phyloP scores from a whole-genome alignment of 2,113 vertebrate species.

The Bagarius yarrelli region DNA sequence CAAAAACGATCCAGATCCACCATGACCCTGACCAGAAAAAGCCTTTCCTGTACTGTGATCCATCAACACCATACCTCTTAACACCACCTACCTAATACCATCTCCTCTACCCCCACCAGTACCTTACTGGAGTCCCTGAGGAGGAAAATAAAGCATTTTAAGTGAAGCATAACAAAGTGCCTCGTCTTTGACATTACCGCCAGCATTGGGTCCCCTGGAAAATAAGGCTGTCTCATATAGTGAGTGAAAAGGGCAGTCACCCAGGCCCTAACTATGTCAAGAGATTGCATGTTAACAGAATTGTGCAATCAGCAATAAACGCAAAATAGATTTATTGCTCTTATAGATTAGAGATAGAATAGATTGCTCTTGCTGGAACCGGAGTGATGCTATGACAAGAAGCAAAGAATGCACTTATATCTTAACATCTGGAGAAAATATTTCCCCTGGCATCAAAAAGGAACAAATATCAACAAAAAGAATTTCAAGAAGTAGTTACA shows the following conservation, averaged over 20 bases:
- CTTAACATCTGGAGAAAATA: not conserved
- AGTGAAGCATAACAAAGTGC: conserved; percentile 64
- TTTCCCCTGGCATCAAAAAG: not conserved
- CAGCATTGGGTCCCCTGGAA: conserved; percentile 44
- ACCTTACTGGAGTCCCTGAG: conserved; percentile 1
- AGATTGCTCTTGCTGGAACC: not conserved
- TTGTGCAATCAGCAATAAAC: conserved; percentile 8
- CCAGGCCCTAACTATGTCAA: not conserved
- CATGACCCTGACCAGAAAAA: not conserved
- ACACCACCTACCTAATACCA: not conserved
- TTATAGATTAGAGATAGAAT: too few relatives aligned
- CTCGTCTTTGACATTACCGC: conserved; percentile 55
- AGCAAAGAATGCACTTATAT: not conserved
- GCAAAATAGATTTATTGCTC: not conserved
- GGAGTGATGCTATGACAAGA: not conserved
- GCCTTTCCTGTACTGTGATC: not conserved
- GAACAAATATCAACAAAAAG: not conserved
- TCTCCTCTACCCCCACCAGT: not conserved
- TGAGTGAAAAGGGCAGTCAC: not conserved
- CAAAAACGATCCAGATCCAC: too few relatives aligned
- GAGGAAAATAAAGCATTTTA: conserved; percentile 61
- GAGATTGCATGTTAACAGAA: conserved; percentile 3
- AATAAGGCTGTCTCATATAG: conserved; percentile 15
- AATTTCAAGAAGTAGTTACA: not conserved
- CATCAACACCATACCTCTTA: not conserved